Evolutionary conservation across 2,113 vertebrate species (phyloP).

Genomic region (Progne subis): DNA sequence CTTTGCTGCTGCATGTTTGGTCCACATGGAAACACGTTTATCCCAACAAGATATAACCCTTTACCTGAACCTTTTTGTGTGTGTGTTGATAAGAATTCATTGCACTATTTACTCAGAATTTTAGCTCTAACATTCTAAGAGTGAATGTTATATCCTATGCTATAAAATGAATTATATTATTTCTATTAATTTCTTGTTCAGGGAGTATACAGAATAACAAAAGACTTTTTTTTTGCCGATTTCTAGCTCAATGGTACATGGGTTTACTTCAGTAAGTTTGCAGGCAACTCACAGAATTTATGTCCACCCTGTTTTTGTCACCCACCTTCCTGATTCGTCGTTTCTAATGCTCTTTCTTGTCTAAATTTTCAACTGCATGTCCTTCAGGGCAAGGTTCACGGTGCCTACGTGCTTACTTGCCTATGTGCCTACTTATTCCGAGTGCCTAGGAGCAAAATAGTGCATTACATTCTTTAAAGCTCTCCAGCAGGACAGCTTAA

Average conservation of each 20-base stretch:
- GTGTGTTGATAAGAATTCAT: neutral
- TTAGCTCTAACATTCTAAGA: neutral
- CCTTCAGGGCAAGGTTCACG: neutral
- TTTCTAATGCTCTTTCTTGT: neutral
- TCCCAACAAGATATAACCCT: neutral
- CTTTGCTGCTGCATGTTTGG: neutral
- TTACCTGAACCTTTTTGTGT: neutral
- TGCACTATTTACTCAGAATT: neutral
- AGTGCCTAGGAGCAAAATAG: neutral
- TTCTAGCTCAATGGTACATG: neutral
- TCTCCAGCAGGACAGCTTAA: neutral
- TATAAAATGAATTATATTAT: neutral
- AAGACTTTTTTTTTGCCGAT: fast-evolving
- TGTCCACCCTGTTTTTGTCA: neutral
- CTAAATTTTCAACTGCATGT: neutral
- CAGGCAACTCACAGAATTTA: neutral
- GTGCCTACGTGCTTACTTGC: neutral
- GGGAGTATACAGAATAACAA: neutral
- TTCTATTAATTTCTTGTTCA: neutral
- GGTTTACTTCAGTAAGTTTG: neutral
- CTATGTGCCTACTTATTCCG: neutral
- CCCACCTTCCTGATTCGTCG: neutral
- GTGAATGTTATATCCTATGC: neutral
- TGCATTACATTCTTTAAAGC: neutral
- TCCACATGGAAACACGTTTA: neutral